Evolutionary conservation across 1,140 invertebrate genomes (phyloP), one percentile per base, ranked within the genome.

Genomic region (Calephelis nemesis): DNA sequence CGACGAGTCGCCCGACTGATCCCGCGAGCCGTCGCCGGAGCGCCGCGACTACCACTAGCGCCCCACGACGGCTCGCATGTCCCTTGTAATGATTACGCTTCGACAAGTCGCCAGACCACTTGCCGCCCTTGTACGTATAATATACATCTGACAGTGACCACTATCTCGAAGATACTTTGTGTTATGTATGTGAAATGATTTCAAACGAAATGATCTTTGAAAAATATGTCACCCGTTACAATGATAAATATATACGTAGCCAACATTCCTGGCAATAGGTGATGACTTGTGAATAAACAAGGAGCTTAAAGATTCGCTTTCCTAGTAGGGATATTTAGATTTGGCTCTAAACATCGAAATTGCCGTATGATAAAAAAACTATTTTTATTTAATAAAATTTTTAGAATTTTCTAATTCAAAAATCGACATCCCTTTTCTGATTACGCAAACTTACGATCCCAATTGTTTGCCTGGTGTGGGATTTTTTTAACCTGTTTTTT

Each of bases 11-110:
- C 88, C 88, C 74, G 88, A 91, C 82, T 91, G 88, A 91, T 91
- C 88, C 71, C 79, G 88, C 66, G 88, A 90, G 85, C 86, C 88
- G 87, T 91, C 88, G 86, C 88, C 88, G 77, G 88, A 91, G 80
- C 86, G 84, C 69, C 83, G 75, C 67, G 76, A 84, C 62, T 75
- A 87, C 71, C 67, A 78, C 74, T 84, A 82, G 78, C 76, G 78
- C 78, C 69, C 71, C 77, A 75, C 80, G 82, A 85, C 85, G 83
- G 85, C 84, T 65, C 13, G 40, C 58, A 48, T 64, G 68, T 69
- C 73, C 72, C 69, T 73, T 63, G 65, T 69, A 66, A 63, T 72
- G 70, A 70, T 72, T 42, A 73, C 63, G 66, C 63, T 65, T 62
- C 13, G 48, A 54, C 50, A n/a, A 60, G 54, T 60, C 58, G 58